Evolutionary conservation across 1,140 invertebrate genomes (phyloP), one percentile per base, ranked within the genome.

Genomic region (Euborellia annulipes): DNA sequence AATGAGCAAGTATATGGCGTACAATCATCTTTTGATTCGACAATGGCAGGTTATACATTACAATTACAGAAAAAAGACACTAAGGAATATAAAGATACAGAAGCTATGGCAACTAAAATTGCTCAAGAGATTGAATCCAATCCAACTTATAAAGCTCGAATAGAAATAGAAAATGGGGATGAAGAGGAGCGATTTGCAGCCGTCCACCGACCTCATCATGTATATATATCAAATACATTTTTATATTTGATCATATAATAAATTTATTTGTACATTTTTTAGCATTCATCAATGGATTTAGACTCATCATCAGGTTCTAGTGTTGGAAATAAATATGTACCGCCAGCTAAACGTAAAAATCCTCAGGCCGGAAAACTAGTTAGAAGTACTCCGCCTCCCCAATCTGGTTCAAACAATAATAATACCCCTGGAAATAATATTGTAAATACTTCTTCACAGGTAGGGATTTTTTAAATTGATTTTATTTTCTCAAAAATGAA

Each of bases 1-100:
- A 94, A 95, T 67, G 87, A 90, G 63, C 77, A 85, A 65, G 65
- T 82, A 43, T 93, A 91, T 62, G 86, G 88, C 46, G 85, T 94
- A 8, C 78, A 78, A 53, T 84, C 85, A 47, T 85, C 82, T 4
- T 94, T 87, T 62, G 85, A 90, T 61, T 78, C 87, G 50, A 82
- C 77, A 38, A 65, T 94, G 47, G 68, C 73, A 14, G 84, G 84
- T 19, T 95, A 95, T 55, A 95, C 91, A n/a, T 73, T 86, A 48
- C 79, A 74, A 42, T 61, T 92, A 53, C 80, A 89, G 57, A 77
- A 79, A 57, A 80, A 78, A 55, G 85, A 94, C 58, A 80, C 82
- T 2, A 76, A 82, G 54, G 87, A 91, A 62, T 93, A 82, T 56
- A 84, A 72, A 58, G 79, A 85, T 56, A 73, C 76, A 47, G 83